Percentiles rank a stretch among this genome's conserved stretches.
Evolutionary conservation across 2,888 invertebrate genomes (phyloP).

Genomic region (Eristalis pertinax): DNA sequence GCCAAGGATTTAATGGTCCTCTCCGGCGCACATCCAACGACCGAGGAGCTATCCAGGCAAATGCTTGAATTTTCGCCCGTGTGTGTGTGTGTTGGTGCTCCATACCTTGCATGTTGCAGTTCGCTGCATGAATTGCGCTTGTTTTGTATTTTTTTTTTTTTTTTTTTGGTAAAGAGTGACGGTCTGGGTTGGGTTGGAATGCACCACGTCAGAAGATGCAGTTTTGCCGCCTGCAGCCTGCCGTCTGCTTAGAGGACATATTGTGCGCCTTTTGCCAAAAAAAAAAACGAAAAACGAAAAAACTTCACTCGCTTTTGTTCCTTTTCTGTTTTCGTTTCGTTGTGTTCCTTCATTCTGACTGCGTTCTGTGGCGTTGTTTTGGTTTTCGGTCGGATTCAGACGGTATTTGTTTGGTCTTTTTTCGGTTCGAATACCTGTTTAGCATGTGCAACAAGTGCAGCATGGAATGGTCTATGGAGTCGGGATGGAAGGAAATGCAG

Average conservation of each 20-base stretch:
- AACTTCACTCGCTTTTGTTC: neutral
- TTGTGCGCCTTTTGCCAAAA: conserved; percentile 53
- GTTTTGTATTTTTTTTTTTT: too few species aligned
- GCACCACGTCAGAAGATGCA: conserved; percentile 67
- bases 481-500: conserved; percentile 63
- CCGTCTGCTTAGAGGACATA: conserved; percentile 62
- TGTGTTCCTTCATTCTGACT: conserved; percentile 8
- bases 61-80: conserved; percentile 42
- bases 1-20: conserved; percentile 52
- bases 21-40: neutral
- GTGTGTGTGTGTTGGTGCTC: conserved; percentile 4
- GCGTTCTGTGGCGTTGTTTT: conserved; percentile 25
- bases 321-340: conserved; percentile 10
- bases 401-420: conserved; percentile 35
- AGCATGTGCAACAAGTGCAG: conserved; percentile 72
- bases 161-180: neutral
- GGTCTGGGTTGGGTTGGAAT: conserved; percentile 41
- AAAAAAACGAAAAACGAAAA: conserved; percentile 6
- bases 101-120: conserved; percentile 58
- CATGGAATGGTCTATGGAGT: conserved; percentile 46
- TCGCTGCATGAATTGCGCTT: neutral
- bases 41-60: conserved; percentile 11
- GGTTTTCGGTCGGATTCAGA: conserved; percentile 49
- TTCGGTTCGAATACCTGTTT: conserved; percentile 67
- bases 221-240: conserved; percentile 52